Base-by-base conservation (phyloP, 1,140 invertebrate genomes). In the Penaeus vannamei region DNA sequence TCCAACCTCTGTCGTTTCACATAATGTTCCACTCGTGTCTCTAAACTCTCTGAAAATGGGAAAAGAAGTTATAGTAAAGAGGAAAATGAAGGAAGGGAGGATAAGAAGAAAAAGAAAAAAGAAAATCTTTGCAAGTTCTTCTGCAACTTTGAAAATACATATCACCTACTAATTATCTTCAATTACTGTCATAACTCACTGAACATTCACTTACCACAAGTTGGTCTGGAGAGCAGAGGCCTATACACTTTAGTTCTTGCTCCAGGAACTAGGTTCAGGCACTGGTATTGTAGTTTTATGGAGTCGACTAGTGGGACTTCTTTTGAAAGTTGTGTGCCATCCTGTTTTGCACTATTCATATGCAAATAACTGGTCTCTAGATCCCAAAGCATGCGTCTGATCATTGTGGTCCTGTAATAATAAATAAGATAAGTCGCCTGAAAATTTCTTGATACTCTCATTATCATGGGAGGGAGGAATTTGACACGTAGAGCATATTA, bases 21-120 rank as follows among this genome's bases (percentile, higher is more conserved):
- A 92, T 95, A 96, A 92, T 96, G 95, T 91, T 96, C 94, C 83
- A 97, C 96, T 86, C 95, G 94, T 92, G 95, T 95, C 93, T 97
- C 96, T 90, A 97, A 93, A 91, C 95, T 96, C 87, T 95, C 96
- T 96, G 93, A 29, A 32, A 79, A 79, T 79, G 32, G 42, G 59
- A 20, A 60, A 81, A 0, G 20, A 5, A 42, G 8, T 59, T 20
- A 17, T 46, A 69, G 1, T 53, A 53, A 53, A 0, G 53, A 53
- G 12, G 14, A 53, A 53, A 53, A 53, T 42, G 53, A 10, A 53
- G 14, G 5, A 53, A 12, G 1, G 0, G 8, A 53, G 53, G 17
- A 53, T 53, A 53, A 53, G 46, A 53, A 53, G 14, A 10, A 17
- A 53, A 53, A 53, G 14, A 53, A 53, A 10, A 53, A 14, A 1